Conservation (phyloP, 2,113 vertebrate genomes). For the Dipodomys merriami region DNA sequence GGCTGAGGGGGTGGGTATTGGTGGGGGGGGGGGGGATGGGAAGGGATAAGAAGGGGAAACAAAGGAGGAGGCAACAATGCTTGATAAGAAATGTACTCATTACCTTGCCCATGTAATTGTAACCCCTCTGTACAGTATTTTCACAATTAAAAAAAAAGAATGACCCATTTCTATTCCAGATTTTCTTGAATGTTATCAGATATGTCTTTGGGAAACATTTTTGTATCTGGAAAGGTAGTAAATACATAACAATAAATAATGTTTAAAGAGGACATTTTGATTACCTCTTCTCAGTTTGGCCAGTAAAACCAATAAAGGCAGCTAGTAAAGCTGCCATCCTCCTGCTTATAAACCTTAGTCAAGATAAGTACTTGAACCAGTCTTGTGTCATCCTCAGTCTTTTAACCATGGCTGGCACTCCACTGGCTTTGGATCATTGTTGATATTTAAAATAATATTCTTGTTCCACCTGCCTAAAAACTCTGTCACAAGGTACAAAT, state of each 20-base stretch:
- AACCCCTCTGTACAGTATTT: too few relatives aligned
- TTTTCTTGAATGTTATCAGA: neutral
- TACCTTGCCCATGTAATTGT: too few relatives aligned
- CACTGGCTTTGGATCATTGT: too few relatives aligned
- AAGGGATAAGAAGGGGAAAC: too few relatives aligned
- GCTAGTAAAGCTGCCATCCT: neutral
- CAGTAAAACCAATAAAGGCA: neutral
- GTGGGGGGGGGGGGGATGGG: too few relatives aligned
- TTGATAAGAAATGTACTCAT: too few relatives aligned
- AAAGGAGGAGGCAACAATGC: too few relatives aligned
- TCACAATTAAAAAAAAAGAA: too few relatives aligned
- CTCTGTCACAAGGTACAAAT: neutral
- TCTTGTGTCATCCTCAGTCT: neutral
- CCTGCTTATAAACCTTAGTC: neutral
- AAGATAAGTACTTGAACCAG: neutral
- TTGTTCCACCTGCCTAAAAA: neutral
- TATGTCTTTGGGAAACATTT: neutral
- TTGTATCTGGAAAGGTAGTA: neutral
- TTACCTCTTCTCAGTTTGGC: neutral
- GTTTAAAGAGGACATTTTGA: neutral
- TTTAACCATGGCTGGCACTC: neutral
- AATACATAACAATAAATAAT: neutral
- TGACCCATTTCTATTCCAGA: too few relatives aligned
- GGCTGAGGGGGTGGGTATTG: too few relatives aligned
- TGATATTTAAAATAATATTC: neutral